Conservation (phyloP, 2,113 vertebrate genomes). For the Ophiodon elongatus region DNA sequence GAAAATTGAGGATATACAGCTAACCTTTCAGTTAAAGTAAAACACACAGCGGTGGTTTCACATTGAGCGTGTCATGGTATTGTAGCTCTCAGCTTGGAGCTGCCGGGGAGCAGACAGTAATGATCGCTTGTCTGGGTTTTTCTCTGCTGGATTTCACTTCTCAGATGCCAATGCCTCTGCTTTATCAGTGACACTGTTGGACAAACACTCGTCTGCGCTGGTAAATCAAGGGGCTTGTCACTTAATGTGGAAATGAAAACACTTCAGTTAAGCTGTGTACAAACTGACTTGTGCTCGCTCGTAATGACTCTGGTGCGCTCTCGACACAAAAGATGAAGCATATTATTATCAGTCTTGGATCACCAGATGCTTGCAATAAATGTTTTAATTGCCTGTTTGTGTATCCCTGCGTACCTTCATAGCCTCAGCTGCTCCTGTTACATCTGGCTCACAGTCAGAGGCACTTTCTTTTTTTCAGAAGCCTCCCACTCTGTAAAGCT, state of each 20-base stretch:
- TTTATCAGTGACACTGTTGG: conserved; percentile 37
- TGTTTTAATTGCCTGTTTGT: conserved; percentile 48
- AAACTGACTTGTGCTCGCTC: background rate
- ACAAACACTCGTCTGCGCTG: conserved; percentile 35
- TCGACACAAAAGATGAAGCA: conserved; percentile 35
- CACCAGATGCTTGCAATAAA: conserved; percentile 49
- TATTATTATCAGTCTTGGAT: conserved; percentile 38
- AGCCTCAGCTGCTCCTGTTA: conserved; percentile 29
- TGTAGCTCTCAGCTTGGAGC: conserved; percentile 3
- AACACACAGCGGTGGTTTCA: conserved; percentile 4
- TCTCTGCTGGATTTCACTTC: conserved; percentile 44
- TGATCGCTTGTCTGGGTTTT: background rate
- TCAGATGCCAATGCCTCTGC: background rate
- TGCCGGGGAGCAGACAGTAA: conserved; percentile 2
- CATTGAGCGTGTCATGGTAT: background rate
- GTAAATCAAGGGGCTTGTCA: conserved; percentile 31
- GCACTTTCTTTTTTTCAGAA: conserved; percentile 16
- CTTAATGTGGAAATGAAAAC: conserved; percentile 26
- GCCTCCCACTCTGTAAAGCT: conserved; percentile 5
- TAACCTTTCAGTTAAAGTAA: conserved; percentile 12
- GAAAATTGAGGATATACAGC: background rate
- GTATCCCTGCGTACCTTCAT: conserved; percentile 7
- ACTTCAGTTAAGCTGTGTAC: conserved; percentile 21
- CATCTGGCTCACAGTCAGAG: conserved; percentile 33
- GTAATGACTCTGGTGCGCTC: conserved; percentile 7